Evolutionary conservation across 2,113 vertebrate genomes (phyloP), one percentile per base, ranked within the genome.

Genomic region (Dermatemys mawii): DNA sequence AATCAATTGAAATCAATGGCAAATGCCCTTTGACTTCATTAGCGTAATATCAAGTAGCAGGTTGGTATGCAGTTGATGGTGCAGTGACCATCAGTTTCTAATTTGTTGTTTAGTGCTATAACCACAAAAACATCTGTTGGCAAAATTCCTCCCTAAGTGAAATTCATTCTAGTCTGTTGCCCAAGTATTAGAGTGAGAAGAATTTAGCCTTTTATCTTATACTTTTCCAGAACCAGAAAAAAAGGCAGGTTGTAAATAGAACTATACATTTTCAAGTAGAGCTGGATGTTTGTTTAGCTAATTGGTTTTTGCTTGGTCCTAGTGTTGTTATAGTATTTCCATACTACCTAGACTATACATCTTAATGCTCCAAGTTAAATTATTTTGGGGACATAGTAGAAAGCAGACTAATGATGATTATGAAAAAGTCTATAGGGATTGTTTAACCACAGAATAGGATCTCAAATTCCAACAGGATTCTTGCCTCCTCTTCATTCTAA

Each of bases 401-500:
- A 81, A 44, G n/a, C 50, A 51, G 32, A 46, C 38, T 41, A 75
- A 80, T n/a, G 1, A 73, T 87, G 21, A 91, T 53, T 89, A 44
- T 38, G 83, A 50, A 79, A 87, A 81, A 5, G 5, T 67, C 4
- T 75, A 5, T 75, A 55, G 22, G 49, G 53, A 87, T 76, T 44
- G 3, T 48, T 73, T 29, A 83, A 76, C 41, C 46, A 75, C 87
- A 38, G 16, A 81, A 21, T 10, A 78, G 38, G 4, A 49, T 80
- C 78, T 90, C 50, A 63, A 35, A 78, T 78, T 79, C 11, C 55
- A 89, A 82, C 51, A 50, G 13, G 35, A 13, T 76, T 86, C 51
- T 60, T 55, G 44, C 55, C 35, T 83, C 92, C 89, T 38, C 44
- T 87, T 92, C 54, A 49, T 78, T 92, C 24, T 96, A 96, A 95